Conservation (phyloP, 2,113 vertebrate species). For the Noturus placidus region DNA sequence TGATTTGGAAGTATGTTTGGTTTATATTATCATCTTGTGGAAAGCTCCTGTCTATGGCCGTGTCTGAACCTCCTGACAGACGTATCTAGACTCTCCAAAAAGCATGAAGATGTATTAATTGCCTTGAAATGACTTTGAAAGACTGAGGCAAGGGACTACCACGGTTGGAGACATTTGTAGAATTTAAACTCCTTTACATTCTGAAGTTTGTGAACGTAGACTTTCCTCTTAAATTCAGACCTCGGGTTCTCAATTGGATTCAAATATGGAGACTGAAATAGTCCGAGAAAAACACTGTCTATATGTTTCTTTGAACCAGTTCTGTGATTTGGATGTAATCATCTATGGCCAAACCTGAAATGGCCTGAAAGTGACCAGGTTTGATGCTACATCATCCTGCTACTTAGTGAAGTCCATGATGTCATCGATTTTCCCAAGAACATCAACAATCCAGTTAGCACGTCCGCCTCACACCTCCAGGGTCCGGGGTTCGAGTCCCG, state of each 20-base stretch:
- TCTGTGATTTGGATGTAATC: not conserved
- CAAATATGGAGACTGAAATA: not conserved
- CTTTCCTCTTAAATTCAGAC: not conserved
- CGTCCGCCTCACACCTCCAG: too few relatives aligned
- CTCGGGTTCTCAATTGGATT: not conserved
- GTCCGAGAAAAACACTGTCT: not conserved
- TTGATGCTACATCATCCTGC: not conserved
- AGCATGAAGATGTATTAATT: not conserved
- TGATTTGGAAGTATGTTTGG: too few relatives aligned
- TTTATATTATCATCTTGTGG: too few relatives aligned
- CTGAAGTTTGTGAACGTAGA: not conserved
- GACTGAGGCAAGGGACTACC: not conserved
- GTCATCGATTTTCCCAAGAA: too few relatives aligned
- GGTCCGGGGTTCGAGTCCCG: too few relatives aligned
- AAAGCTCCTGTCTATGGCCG: too few relatives aligned
- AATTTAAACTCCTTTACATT: not conserved
- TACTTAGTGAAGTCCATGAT: not conserved
- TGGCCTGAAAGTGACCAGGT: not conserved
- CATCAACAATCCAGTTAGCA: too few relatives aligned
- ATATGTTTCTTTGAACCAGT: not conserved
- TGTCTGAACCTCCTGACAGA: too few relatives aligned
- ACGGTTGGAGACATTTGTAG: not conserved
- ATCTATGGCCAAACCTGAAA: not conserved
- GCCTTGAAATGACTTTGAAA: not conserved
- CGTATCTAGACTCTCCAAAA: not conserved